Base-by-base conservation (phyloP, 2,797 vertebrate species). In the Psittacula derbiana region DNA sequence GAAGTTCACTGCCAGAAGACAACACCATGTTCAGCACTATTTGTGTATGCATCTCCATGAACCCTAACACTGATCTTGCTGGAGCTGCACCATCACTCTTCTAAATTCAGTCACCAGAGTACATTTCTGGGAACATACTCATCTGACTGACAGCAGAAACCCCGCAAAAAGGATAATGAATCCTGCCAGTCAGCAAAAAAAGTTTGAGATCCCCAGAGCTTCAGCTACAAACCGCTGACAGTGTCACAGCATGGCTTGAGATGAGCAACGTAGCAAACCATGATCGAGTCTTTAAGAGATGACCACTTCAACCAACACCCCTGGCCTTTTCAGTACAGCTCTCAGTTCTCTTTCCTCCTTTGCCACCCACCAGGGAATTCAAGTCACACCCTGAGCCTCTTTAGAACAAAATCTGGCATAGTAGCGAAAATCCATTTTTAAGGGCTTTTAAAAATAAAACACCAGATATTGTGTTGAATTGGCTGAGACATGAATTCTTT, bases 291-390 rank as follows among this genome's bases (percentile, higher is more conserved):
- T 53, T 76, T n/a, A 57, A 41, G 27, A 69, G 21, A 7, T 14
- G 16, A 6, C 14, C 24, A 16, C 18, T 33, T 16, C 36, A 71
- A 2, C 6, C 10, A 44, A 20, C 15, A 38, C 7, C 23, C 16
- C 12, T 25, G 65, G 18, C 20, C 31, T 73, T 40, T 69, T 79
- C n/a, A 74, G 9, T 15, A 38, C 3, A 60, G 36, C 17, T 65
- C 1, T 0, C 18, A 57, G 7, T 17, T 10, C 11, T 61, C 0
- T 3, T 15, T 69, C 16, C 12, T 74, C 7, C 33, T 79, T 14
- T 52, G 21, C 8, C 31, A 69, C 3, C 12, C 16, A 24, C 8
- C 11, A 23, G 44, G 49, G 92, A 88, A 81, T 49, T 41, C n/a
- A 81, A 49, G 38, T 61, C 53, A 88, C 43, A 69, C 8, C 10